Evolutionary conservation across 1,140 invertebrate species (phyloP), one percentile per base, ranked within the genome.

Genomic region (Zaprionus davidi): DNA sequence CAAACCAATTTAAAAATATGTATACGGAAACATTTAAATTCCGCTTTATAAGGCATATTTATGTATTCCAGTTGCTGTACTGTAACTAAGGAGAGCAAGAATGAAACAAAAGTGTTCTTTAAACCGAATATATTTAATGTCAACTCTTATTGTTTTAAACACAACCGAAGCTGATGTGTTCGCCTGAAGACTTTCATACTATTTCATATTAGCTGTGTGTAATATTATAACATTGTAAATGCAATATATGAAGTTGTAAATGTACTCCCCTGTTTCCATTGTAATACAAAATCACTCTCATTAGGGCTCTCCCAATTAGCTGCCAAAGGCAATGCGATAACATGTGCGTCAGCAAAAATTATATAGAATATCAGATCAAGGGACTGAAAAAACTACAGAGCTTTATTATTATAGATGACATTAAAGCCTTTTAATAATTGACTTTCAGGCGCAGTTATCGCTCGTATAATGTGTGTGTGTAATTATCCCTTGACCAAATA

Each of bases 401-500:
- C 20, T 22, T 49, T 49, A 49, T 49, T 49, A 51, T 24, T 46
- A 46, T 3, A 17, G 6, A 46, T 17, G n/a, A 17, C n/a, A 44
- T 17, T 51, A 46, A 79, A 74, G 36, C 63, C 11, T 11, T 56
- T 67, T 34, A 22, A 17, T 81, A 63, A 28, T 63, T 59, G 26
- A 77, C 76, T 56, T 78, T 53, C 53, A 53, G 63, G 68, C 51
- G 13, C 28, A 31, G 6, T 2, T 9, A 31, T 9, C 28, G 28
- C 7, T 31, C 2, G 3, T 13, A 12, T 31, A 13, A 55, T 28
- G 11, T 66, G 63, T 66, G 63, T n/a, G 41, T 60, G 51, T 63
- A 74, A 84, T 78, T 74, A 81, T 53, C 7, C 34, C 12, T n/a
- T 36, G 26, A 20, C 36, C 31, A 38, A 12, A 44, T 34, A 53